phyloP scores from a whole-genome alignment of 2,888 invertebrate genomes.

The Diarsia dahlii region DNA sequence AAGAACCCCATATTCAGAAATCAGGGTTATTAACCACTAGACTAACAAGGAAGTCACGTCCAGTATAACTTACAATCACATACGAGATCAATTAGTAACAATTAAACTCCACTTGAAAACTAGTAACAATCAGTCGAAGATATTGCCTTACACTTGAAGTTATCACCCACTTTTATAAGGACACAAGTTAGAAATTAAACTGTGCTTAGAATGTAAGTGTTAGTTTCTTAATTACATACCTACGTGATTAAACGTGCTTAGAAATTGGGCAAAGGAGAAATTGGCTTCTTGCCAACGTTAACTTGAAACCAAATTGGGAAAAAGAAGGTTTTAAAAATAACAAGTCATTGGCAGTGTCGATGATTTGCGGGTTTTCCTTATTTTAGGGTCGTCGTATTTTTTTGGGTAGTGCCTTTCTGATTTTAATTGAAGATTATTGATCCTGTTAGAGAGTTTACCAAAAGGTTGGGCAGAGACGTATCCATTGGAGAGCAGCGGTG shows the following conservation, averaged over 20 bases:
- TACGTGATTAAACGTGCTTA: constrained; percentile 25
- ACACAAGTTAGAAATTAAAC: constrained; percentile 22
- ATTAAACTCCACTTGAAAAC: constrained; percentile 44
- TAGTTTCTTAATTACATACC: constrained; percentile 38
- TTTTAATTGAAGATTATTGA: constrained; percentile 11
- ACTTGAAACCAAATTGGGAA: constrained; percentile 9
- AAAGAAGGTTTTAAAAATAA: constrained; percentile 19
- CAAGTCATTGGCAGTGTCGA: constrained; percentile 8
- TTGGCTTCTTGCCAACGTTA: constrained; percentile 27
- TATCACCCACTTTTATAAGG: constrained; percentile 14
- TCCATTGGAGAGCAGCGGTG: too few relatives aligned
- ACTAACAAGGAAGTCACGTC: not conserved
- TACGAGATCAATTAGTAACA: constrained; percentile 21
- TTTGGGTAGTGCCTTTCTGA: not conserved
- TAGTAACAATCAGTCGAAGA: constrained; percentile 6
- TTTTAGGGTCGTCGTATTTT: constrained; percentile 11
- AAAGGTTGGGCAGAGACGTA: too few relatives aligned
- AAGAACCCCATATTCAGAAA: not conserved
- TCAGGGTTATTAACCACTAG: not conserved
- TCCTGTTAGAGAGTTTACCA: not conserved
- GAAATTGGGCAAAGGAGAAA: constrained; percentile 2
- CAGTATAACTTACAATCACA: not conserved
- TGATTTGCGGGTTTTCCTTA: constrained; percentile 36
- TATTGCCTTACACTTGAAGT: constrained; percentile 2
- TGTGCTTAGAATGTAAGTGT: constrained; percentile 35